These are phyloP conservation scores for Oligia latruncula DNA, from an alignment of 2,888 invertebrate genomes.

Conservation along the genomic window DNA sequence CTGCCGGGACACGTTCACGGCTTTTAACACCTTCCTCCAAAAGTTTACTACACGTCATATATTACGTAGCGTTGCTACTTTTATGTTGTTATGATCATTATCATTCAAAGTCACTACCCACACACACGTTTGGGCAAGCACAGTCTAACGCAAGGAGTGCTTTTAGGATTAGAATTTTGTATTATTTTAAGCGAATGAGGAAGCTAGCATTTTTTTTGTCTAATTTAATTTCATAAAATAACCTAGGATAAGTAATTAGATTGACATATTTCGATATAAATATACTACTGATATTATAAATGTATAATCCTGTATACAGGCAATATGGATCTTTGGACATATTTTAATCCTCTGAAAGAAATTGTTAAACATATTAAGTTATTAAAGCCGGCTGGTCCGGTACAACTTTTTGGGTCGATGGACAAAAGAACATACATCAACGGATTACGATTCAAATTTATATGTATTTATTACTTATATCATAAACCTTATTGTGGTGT, in stretches of 20 bases:
- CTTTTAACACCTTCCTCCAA: constrained; percentile 89
- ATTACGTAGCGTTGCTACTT: constrained; percentile 87
- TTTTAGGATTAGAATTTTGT: constrained; percentile 69
- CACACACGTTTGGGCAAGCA: constrained; percentile 77
- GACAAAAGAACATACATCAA: constrained; percentile 84
- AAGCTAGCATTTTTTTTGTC: constrained; percentile 40
- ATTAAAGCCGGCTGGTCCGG: constrained; percentile 78
- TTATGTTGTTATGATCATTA: constrained; percentile 89
- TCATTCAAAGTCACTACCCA: constrained; percentile 88
- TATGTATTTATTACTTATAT: constrained; percentile 80
- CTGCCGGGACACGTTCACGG: constrained; percentile 86
- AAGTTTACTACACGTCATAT: constrained; percentile 88
- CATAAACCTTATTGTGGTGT: constrained; percentile 80
- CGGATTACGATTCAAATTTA: constrained; percentile 87
- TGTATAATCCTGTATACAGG: constrained; percentile 63
- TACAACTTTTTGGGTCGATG: constrained; percentile 74
- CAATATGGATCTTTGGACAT: constrained; percentile 67
- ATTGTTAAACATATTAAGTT: constrained; percentile 85
- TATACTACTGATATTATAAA: constrained; percentile 16
- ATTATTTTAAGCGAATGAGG: constrained; percentile 68
- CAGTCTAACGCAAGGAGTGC: constrained; percentile 68
- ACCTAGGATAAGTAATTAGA: constrained; percentile 30
- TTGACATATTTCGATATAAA: constrained; percentile 34
- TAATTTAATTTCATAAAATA: constrained; percentile 20
- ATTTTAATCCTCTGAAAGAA: constrained; percentile 77